Evolutionary conservation across 2,888 invertebrate species (phyloP).

Genomic region (Taphrorychus bicolor): DNA sequence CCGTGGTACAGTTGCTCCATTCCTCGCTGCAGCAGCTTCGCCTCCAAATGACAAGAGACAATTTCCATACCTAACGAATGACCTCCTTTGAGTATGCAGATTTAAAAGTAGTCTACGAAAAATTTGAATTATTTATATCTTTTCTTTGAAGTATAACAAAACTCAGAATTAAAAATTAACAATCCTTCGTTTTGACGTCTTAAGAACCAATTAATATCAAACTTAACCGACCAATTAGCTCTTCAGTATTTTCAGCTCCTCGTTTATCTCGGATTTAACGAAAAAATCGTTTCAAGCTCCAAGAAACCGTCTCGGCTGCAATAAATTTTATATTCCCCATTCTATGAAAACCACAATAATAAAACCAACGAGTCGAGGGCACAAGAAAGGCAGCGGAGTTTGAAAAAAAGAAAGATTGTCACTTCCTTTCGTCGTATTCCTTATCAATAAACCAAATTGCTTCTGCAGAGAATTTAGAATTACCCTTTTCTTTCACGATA

Average conservation of each 20-base stretch:
- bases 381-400: conserved; percentile 6
- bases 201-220: too few relatives aligned
- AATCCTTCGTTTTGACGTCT: too few relatives aligned
- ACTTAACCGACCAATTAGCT: too few relatives aligned
- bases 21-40: conserved; percentile 3
- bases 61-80: conserved; percentile 8
- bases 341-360: conserved; percentile 1
- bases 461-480: conserved; percentile 16
- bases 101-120: neutral
- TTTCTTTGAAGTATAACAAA: too few relatives aligned
- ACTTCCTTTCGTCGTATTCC: conserved; percentile 11
- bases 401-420: conserved; percentile 14
- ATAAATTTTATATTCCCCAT: neutral
- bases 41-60: conserved; percentile 2
- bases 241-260: neutral
- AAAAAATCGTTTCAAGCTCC: neutral
- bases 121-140: neutral
- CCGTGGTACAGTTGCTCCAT: neutral
- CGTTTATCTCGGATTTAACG: neutral
- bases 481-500: conserved; percentile 16
- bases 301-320: neutral
- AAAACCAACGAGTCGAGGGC: neutral
- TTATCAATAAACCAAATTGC: conserved; percentile 31
- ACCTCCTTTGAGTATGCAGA: neutral
- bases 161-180: too few relatives aligned